phyloP scores from a whole-genome alignment of 1,140 invertebrate genomes.

The Melipona quadrifasciata region DNA sequence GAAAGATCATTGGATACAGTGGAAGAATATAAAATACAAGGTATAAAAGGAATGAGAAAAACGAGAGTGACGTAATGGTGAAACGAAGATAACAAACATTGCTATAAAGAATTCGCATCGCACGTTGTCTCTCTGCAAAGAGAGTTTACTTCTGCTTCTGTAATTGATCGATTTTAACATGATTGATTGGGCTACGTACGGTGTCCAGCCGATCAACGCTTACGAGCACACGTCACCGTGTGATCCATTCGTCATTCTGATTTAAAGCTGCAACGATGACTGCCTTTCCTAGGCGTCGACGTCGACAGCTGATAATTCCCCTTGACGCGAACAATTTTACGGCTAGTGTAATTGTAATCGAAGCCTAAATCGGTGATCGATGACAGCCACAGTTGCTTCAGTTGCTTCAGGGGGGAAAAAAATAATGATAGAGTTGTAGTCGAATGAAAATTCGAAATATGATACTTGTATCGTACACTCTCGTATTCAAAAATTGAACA shows the following conservation, averaged over 20 bases:
- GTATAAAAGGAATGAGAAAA: too few species aligned
- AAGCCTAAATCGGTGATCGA: too few species aligned
- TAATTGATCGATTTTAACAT: not conserved
- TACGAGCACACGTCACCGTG: not conserved
- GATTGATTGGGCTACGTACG: conserved; percentile 17
- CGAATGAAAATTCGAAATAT: too few species aligned
- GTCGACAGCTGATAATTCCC: conserved; percentile 4
- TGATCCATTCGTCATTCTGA: conserved; percentile 36
- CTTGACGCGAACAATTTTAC: not conserved
- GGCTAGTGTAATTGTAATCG: not conserved
- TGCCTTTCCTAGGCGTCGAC: not conserved
- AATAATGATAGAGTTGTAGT: too few species aligned
- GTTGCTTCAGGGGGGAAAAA: too few species aligned
- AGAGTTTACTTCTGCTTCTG: conserved; percentile 15
- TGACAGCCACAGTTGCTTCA: too few species aligned
- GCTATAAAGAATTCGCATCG: not conserved
- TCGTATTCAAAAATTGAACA: too few species aligned
- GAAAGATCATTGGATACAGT: too few species aligned
- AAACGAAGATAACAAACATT: not conserved
- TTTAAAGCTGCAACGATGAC: conserved; percentile 35
- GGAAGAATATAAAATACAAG: too few species aligned
- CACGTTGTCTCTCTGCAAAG: not conserved
- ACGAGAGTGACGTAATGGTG: too few species aligned
- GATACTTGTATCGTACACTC: too few species aligned
- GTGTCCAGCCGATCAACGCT: conserved; percentile 10